These are phyloP conservation scores for Drosophila picticornis DNA, from an alignment of 2,888 invertebrate genomes.

Conservation along the genomic window DNA sequence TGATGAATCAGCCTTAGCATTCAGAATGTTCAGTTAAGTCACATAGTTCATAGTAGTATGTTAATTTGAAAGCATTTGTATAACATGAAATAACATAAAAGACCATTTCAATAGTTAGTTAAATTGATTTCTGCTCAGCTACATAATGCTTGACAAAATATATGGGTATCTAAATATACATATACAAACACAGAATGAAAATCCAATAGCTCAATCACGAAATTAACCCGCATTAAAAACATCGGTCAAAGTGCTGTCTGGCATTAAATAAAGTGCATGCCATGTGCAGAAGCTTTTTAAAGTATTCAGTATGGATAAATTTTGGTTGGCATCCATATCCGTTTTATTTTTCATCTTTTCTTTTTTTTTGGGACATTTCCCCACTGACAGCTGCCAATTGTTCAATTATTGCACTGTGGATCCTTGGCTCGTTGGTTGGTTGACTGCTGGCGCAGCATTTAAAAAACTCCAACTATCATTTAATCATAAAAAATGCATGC, in stretches of 20 bases:
- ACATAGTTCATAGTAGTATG: not conserved
- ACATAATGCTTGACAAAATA: not conserved
- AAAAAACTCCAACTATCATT: slow-evolving; percentile 66
- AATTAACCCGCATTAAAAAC: slow-evolving; percentile 47
- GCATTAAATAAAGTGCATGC: slow-evolving; percentile 42
- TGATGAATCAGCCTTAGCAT: not conserved
- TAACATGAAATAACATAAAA: not conserved
- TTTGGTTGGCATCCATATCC: slow-evolving; percentile 37
- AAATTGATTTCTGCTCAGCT: not conserved
- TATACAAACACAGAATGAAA: slow-evolving; percentile 16
- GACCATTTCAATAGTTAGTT: not conserved
- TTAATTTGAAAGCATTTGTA: not conserved
- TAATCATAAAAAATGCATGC: slow-evolving; percentile 78
- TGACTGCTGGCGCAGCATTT: slow-evolving; percentile 66
- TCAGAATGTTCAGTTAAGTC: not conserved
- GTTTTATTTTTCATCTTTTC: not conserved
- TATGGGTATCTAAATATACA: not conserved
- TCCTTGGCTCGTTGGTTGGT: slow-evolving; percentile 22
- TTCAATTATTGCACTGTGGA: slow-evolving; percentile 69
- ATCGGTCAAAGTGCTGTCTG: slow-evolving; percentile 14
- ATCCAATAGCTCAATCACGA: slow-evolving; percentile 50
- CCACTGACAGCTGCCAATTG: slow-evolving; percentile 74
- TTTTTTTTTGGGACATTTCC: slow-evolving; percentile 52
- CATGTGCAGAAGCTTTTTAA: slow-evolving; percentile 57
- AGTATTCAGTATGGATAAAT: slow-evolving; percentile 55